Evolutionary conservation across 2,888 invertebrate species (phyloP).

Genomic region (Laspeyria flexula): DNA sequence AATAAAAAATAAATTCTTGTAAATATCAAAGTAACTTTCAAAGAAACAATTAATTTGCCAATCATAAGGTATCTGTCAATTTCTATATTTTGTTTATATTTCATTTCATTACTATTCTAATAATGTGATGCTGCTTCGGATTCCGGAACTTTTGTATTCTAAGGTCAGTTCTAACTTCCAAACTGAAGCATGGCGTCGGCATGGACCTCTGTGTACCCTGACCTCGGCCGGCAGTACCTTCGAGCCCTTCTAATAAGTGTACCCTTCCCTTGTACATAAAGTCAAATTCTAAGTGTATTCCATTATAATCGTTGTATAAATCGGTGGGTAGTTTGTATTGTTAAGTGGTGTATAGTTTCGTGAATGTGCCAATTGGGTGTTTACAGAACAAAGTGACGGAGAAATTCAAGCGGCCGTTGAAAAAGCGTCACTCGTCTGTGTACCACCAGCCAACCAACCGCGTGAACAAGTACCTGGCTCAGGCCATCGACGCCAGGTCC

Average conservation of each 20-base stretch:
- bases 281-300: constrained; percentile 33
- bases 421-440: constrained; percentile 94
- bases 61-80: constrained; percentile 29
- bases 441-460: constrained; percentile 96
- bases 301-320: constrained; percentile 39
- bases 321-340: constrained; percentile 47
- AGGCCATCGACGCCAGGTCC: constrained; percentile 95
- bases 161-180: constrained; percentile 79
- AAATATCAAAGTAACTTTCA: constrained; percentile 23
- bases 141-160: constrained; percentile 78
- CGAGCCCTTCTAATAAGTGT: constrained; percentile 31
- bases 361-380: constrained; percentile 53
- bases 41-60: constrained; percentile 26
- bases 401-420: constrained; percentile 94
- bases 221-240: constrained; percentile 39
- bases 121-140: constrained; percentile 85
- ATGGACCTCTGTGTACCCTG: constrained; percentile 72
- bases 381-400: constrained; percentile 94
- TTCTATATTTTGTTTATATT: constrained; percentile 55
- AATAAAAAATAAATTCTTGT: constrained; percentile 29
- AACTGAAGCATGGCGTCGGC: constrained; percentile 76
- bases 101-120: constrained; percentile 75
- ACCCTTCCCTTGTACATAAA: constrained; percentile 43
- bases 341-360: constrained; percentile 17
- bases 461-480: constrained; percentile 96